Percentiles rank a stretch among this genome's conserved stretches.
phyloP scores from a whole-genome alignment of 2,113 vertebrate genomes.

The Sylvilagus bachmani region DNA sequence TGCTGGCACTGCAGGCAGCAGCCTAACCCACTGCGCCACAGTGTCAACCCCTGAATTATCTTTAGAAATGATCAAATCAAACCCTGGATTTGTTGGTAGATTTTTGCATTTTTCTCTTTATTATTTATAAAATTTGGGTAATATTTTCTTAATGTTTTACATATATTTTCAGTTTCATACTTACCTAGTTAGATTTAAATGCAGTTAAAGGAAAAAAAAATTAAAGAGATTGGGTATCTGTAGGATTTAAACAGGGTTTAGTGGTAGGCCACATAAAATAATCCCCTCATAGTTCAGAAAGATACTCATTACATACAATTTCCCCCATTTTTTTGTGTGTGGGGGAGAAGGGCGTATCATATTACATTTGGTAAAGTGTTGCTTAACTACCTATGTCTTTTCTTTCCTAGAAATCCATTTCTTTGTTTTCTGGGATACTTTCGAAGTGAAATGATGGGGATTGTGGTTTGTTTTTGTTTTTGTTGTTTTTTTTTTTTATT shows the following conservation, averaged over 20 bases:
- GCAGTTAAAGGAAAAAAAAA: not conserved
- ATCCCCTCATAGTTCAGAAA: not conserved
- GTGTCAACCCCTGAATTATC: not conserved
- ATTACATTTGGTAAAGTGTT: not conserved
- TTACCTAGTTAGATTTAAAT: slow-evolving; percentile 18
- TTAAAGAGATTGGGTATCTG: not conserved
- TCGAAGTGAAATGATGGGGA: not conserved
- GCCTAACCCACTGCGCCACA: no score
- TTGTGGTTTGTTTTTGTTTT: not conserved
- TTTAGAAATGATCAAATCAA: slow-evolving; percentile 9
- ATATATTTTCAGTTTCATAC: not conserved
- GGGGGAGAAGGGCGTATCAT: not conserved
- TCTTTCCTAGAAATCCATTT: not conserved
- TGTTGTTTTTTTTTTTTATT: not conserved
- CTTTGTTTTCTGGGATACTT: not conserved
- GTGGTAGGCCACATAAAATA: not conserved
- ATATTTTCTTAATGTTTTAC: not conserved
- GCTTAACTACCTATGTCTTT: not conserved
- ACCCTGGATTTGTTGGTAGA: not conserved
- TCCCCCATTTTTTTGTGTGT: not conserved
- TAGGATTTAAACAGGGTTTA: slow-evolving; percentile 17
- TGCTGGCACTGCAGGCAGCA: no score
- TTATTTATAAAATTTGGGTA: slow-evolving; percentile 16
- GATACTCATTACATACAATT: not conserved
- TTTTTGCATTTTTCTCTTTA: slow-evolving; percentile 34